Evolutionary conservation across 1,140 invertebrate genomes (phyloP), one percentile per base, ranked within the genome.

Genomic region (Drosophila pandora): DNA sequence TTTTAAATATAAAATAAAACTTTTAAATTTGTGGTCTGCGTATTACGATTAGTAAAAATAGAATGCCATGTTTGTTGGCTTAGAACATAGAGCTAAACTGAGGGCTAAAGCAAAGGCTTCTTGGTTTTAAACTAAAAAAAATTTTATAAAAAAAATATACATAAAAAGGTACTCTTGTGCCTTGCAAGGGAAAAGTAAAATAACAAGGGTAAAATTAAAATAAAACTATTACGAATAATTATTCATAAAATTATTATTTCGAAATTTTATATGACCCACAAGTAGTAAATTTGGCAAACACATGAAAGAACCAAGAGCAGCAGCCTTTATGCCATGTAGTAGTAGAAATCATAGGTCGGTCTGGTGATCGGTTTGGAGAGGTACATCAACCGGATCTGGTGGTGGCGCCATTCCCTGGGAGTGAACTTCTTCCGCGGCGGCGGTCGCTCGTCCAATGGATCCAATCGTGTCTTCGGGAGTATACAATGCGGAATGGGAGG

Each of bases 381-480:
- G 45, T 84, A 84, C 1, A 70, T 9, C 5, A 85, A 41, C 3
- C 81, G 72, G 32, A 68, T 37, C 28, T 76, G 58, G 62, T 85
- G 81, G n/a, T 52, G 47, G 0, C 34, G 52, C 81, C 79, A 85
- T 28, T 59, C 79, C 0, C 61, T 53, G 10, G 6, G 17, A 2
- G 68, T 77, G 39, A 85, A 80, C 28, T 73, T 76, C 9, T 52
- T 65, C 6, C 81, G 64, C 7, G 47, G 54, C 6, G 73, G 73
- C 1, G 57, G 73, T 2, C 12, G n/a, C 49, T 13, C 22, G 22
- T 77, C 74, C 74, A 70, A 49, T 2, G 76, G 55, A 8, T 52
- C 48, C 6, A 8, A 5, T 7, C 10, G 0, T 1, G 13, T 30
- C 8, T 56, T 23, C 3, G 69, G 62, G 41, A 80, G 57, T 10